These are phyloP conservation scores for Whitmania pigra DNA, from an alignment of 1,140 invertebrate species.

Conservation along the genomic window DNA sequence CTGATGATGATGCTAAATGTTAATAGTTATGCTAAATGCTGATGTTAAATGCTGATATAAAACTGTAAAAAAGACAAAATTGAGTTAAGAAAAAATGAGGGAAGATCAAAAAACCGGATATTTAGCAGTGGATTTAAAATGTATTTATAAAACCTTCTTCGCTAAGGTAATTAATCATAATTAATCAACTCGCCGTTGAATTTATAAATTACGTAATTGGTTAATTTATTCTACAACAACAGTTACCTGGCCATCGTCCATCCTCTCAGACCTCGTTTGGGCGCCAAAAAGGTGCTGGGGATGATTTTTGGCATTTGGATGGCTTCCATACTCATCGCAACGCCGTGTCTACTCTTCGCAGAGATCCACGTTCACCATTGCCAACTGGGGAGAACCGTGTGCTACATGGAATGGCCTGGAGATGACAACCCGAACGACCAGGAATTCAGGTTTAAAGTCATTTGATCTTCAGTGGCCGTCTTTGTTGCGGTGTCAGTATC, in stretches of 20 bases:
- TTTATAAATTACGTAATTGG: too few relatives aligned
- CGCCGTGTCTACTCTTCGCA: slow-evolving; percentile 70
- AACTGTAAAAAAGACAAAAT: too few relatives aligned
- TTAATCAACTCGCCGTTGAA: too few relatives aligned
- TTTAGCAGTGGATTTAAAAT: too few relatives aligned
- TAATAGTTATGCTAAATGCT: too few relatives aligned
- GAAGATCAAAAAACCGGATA: too few relatives aligned
- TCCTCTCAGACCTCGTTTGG: slow-evolving; percentile 70
- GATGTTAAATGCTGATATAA: too few relatives aligned
- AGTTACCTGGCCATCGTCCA: slow-evolving; percentile 84
- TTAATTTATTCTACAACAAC: not conserved
- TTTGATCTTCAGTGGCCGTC: not conserved
- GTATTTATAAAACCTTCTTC: too few relatives aligned
- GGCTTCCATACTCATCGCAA: slow-evolving; percentile 59
- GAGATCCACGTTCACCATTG: slow-evolving; percentile 53
- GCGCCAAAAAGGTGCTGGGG: slow-evolving; percentile 59
- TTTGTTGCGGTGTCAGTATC: not conserved
- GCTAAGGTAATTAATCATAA: too few relatives aligned
- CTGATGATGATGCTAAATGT: too few relatives aligned
- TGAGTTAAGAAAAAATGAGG: too few relatives aligned
- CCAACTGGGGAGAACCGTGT: slow-evolving; percentile 48
- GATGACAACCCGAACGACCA: slow-evolving; percentile 27
- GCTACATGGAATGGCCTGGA: slow-evolving; percentile 70
- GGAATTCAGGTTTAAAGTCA: not conserved
- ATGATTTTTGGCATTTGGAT: slow-evolving; percentile 70